phyloP scores from a whole-genome alignment of 2,888 invertebrate genomes.

The Endomychus coccineus region DNA sequence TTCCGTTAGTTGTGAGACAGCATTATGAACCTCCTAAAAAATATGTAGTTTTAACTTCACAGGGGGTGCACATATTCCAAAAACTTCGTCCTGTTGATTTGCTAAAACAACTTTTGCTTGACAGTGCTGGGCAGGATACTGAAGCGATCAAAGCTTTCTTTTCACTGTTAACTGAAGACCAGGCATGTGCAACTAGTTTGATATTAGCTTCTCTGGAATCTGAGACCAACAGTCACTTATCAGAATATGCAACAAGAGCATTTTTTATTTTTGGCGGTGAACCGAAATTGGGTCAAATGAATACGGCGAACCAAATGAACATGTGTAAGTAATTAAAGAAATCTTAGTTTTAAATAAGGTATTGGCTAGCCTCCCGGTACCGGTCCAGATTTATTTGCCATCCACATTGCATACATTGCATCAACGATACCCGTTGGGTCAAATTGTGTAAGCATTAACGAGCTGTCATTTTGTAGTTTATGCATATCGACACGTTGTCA shows the following conservation, averaged over 20 bases:
- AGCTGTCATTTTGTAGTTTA: too few species aligned
- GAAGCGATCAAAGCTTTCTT: conserved; percentile 82
- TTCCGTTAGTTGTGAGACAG: conserved; percentile 63
- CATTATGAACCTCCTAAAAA: conserved; percentile 64
- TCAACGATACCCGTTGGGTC: too few species aligned
- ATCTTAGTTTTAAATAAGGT: not conserved
- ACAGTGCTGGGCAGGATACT: conserved; percentile 79
- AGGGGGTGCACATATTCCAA: conserved; percentile 76
- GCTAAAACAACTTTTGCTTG: conserved; percentile 69
- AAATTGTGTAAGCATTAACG: too few species aligned
- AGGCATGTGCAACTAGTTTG: conserved; percentile 84
- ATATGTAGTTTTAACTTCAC: conserved; percentile 81
- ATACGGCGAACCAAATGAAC: conserved; percentile 25
- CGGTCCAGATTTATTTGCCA: too few species aligned
- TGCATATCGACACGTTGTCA: not conserved
- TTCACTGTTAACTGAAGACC: conserved; percentile 70
- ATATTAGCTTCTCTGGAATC: conserved; percentile 71
- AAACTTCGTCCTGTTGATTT: conserved; percentile 85
- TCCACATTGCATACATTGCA: too few species aligned
- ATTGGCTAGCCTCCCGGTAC: too few species aligned
- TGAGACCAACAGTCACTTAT: conserved; percentile 57
- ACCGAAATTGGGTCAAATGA: conserved; percentile 38
- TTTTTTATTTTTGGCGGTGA: conserved; percentile 90
- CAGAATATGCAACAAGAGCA: conserved; percentile 85
- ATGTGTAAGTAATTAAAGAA: conserved; percentile 25